Percentiles rank a stretch among this genome's conserved stretches.
These are phyloP conservation scores for Pomatorhinus ruficollis DNA, from an alignment of 2,113 vertebrate species.

Conservation along the genomic window DNA sequence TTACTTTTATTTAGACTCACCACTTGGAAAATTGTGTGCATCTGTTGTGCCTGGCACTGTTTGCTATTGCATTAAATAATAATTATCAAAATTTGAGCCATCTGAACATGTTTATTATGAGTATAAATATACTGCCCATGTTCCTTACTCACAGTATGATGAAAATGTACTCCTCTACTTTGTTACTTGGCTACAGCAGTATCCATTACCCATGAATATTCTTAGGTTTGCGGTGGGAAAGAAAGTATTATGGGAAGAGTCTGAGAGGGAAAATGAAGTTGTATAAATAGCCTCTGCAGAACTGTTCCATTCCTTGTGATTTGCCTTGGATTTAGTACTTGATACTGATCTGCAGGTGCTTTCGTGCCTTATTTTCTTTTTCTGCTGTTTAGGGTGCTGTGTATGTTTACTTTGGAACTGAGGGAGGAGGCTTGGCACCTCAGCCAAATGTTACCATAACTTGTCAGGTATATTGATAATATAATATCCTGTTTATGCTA, in stretches of 20 bases:
- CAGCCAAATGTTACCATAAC: slow-evolving; percentile 69
- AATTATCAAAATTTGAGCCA: not conserved
- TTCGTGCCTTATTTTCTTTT: not conserved
- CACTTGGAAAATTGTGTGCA: not conserved
- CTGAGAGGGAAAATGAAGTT: not conserved
- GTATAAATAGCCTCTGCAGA: not conserved
- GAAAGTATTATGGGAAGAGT: not conserved
- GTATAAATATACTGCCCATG: not conserved
- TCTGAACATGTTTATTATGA: not conserved
- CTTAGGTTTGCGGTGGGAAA: not conserved
- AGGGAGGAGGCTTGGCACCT: slow-evolving; percentile 16
- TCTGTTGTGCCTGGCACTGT: not conserved
- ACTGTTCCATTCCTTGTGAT: not conserved
- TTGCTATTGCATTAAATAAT: not conserved
- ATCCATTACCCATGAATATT: not conserved
- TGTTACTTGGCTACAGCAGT: not conserved
- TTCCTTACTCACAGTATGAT: not conserved
- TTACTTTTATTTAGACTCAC: not conserved
- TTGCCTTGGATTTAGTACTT: not conserved
- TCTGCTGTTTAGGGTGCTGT: slow-evolving; percentile 69
- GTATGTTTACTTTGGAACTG: slow-evolving; percentile 73
- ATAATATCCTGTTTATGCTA: not conserved
- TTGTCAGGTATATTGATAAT: slow-evolving; percentile 66
- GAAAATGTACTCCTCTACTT: not conserved
- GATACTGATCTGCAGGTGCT: not conserved